Conservation (phyloP, 2,888 invertebrate species). For the Hemistola chrysoprasaria region DNA sequence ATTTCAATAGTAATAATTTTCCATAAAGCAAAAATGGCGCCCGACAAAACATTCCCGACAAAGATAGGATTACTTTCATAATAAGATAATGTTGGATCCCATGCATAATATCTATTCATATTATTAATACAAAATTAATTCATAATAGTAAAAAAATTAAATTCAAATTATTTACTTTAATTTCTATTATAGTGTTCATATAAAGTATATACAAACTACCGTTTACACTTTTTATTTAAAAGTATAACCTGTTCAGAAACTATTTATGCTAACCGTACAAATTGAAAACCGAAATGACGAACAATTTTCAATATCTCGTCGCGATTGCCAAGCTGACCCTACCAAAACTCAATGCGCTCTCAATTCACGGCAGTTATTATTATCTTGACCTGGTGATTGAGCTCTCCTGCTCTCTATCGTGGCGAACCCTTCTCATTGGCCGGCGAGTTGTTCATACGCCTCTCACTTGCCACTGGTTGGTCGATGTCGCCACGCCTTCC, state of each 20-base stretch:
- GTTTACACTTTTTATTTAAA: no score
- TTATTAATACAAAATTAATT: no score
- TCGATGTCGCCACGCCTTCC: slow-evolving; percentile 58
- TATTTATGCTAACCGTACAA: slow-evolving; percentile 46
- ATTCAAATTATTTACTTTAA: no score
- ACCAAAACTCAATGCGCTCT: slow-evolving; percentile 79
- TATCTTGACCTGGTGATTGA: slow-evolving; percentile 81
- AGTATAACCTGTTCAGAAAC: background rate
- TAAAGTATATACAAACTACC: no score
- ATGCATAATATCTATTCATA: no score
- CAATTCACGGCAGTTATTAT: slow-evolving; percentile 80
- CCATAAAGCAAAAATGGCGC: no score
- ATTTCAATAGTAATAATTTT: no score
- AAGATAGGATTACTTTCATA: no score
- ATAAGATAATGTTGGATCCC: no score
- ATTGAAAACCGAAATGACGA: slow-evolving; percentile 41
- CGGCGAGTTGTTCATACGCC: slow-evolving; percentile 59
- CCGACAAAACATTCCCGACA: no score
- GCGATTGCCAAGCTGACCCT: slow-evolving; percentile 75
- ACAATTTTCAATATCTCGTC: slow-evolving; percentile 62
- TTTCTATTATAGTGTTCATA: no score
- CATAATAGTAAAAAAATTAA: no score
- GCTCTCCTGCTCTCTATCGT: slow-evolving; percentile 73
- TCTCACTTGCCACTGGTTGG: slow-evolving; percentile 64
- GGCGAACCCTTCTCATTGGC: slow-evolving; percentile 57